Percentiles rank a stretch among this genome's conserved stretches.
phyloP scores from a whole-genome alignment of 2,113 vertebrate genomes.

The Phalacrocorax aristotelis region DNA sequence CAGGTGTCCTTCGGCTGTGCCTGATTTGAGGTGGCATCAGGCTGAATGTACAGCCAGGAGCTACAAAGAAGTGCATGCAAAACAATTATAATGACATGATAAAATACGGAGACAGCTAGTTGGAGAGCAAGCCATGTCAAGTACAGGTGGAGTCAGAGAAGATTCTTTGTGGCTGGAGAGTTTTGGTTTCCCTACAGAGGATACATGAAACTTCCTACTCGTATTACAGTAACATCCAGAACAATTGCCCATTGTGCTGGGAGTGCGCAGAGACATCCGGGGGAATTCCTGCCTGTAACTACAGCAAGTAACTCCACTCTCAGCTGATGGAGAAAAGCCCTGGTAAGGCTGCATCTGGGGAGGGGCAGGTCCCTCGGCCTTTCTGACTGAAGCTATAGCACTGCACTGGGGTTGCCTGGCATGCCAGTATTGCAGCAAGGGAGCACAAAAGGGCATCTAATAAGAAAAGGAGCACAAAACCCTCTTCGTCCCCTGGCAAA shows the following conservation, averaged over 20 bases:
- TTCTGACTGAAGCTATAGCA: background rate
- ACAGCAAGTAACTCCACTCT: background rate
- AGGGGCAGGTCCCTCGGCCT: background rate
- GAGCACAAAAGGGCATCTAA: background rate
- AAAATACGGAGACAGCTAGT: slow-evolving; percentile 21
- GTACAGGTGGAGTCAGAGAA: background rate
- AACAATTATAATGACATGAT: slow-evolving; percentile 15
- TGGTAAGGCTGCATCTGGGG: background rate
- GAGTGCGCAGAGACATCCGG: fast-evolving
- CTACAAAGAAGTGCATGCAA: slow-evolving; percentile 17
- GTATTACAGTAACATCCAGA: background rate
- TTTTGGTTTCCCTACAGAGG: background rate
- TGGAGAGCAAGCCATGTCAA: background rate
- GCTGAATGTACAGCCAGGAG: background rate
- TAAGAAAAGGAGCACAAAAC: background rate
- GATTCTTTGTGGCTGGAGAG: background rate
- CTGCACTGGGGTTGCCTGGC: background rate
- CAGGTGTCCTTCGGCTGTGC: background rate
- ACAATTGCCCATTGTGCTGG: background rate
- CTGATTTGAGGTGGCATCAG: slow-evolving; percentile 30
- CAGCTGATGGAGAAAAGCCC: background rate
- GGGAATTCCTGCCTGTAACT: background rate
- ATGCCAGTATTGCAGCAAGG: background rate
- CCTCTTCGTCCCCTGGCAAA: background rate
- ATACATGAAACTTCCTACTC: background rate